phyloP scores from a whole-genome alignment of 2,888 invertebrate species.

The Mycalesis mineus region DNA sequence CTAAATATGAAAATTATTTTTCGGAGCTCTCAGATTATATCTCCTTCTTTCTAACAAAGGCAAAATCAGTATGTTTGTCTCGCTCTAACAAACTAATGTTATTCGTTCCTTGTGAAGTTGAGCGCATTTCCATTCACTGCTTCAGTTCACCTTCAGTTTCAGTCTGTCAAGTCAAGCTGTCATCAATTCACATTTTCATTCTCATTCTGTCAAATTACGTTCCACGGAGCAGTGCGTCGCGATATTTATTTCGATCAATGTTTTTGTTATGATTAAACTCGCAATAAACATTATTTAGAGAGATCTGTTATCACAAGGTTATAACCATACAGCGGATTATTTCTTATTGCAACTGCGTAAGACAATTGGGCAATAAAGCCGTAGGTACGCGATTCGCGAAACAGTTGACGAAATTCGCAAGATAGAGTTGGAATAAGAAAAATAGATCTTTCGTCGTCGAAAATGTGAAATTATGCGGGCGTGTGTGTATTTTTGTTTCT shows the following conservation, averaged over 20 bases:
- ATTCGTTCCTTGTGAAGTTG: neutral
- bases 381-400: constrained; percentile 15
- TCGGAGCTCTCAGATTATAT: neutral
- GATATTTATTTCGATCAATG: constrained; percentile 56
- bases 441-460: constrained; percentile 29
- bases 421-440: constrained; percentile 27
- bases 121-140: too few relatives aligned
- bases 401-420: constrained; percentile 36
- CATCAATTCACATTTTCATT: constrained; percentile 17
- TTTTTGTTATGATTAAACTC: constrained; percentile 62
- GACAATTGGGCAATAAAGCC: constrained; percentile 30
- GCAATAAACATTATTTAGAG: constrained; percentile 39
- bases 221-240: constrained; percentile 39
- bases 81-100: neutral
- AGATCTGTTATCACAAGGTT: constrained; percentile 32
- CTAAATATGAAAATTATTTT: neutral
- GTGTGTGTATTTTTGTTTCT: constrained; percentile 32
- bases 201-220: constrained; percentile 51
- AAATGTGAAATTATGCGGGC: constrained; percentile 28
- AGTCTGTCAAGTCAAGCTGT: neutral
- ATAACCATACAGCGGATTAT: constrained; percentile 40
- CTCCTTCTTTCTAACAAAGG: neutral
- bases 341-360: constrained; percentile 42
- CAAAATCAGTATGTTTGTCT: neutral
- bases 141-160: neutral